Evolutionary conservation across 2,888 invertebrate species (phyloP), one percentile per base, ranked within the genome.

Genomic region (Polyploca ridens): DNA sequence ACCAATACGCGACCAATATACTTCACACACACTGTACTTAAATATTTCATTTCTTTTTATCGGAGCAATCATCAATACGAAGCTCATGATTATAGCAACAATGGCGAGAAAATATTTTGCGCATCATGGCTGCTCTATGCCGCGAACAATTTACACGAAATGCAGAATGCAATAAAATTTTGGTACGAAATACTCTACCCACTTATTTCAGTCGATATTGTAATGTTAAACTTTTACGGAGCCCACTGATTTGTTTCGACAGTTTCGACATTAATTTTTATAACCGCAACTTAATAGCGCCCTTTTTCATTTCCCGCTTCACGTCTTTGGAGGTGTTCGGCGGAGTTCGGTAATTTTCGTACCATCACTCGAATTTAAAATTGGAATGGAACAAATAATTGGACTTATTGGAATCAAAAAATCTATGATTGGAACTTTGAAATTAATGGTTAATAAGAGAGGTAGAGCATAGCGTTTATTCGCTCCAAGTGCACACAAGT

Each of bases 251-350:
- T 79, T 71, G 74, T 73, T 70, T 66, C 70, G 63, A 74, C 76
- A 77, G 73, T 72, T 70, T 67, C 70, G 62, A 76, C 75, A 81
- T 79, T 73, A 74, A 69, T 78, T 79, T 81, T 78, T 75, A 77
- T 70, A 74, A 72, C 77, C 75, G 67, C 67, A 35, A 65, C 69
- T 66, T 74, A 81, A 78, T 75, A 68, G 73, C 69, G 66, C 68
- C 65, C 68, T 74, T 72, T 73, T 75, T 66, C 67, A 67, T 68
- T 72, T 73, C 74, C 64, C 68, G 46, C 46, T 46, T 46, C 6
- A n/a, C n/a, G 63, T 68, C 65, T 64, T 33, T 35, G 59, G 61
- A 35, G 10, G 66, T 62, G 63, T 54, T 54, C 49, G 49, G 19
- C 46, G n/a, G n/a, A n/a, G 46, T 5, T 46, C 46, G n/a, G 49